A percentile compares a stretch with the other conserved stretches of the same genome.
phyloP scores from a whole-genome alignment of 2,797 vertebrate species.

The Danio jaintianensis region DNA sequence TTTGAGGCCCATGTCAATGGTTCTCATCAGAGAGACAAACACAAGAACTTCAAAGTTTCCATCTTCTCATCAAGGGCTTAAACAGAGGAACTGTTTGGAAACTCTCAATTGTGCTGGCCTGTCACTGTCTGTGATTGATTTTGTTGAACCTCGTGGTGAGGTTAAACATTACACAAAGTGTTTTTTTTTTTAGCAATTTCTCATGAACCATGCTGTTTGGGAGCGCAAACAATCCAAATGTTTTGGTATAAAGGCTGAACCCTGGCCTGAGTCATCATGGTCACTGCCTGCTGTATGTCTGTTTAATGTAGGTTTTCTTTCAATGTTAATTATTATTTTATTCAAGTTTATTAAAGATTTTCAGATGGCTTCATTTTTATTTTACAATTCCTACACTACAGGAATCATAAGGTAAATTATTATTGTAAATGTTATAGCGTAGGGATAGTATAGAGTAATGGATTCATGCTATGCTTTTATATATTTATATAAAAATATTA shows the following conservation, averaged over 20 bases:
- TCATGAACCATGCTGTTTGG: background rate
- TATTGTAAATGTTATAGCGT: too few relatives aligned
- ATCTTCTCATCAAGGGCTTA: constrained; percentile 30
- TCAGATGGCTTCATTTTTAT: too few relatives aligned
- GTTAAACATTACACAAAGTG: background rate
- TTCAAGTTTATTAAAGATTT: too few relatives aligned
- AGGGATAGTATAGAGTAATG: too few relatives aligned
- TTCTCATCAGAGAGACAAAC: constrained; percentile 45
- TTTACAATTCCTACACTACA: too few relatives aligned
- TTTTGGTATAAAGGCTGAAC: constrained; percentile 5
- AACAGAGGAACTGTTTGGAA: constrained; percentile 28
- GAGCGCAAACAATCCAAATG: background rate
- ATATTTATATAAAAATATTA: too few relatives aligned
- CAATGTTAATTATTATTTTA: too few relatives aligned
- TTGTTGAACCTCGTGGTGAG: constrained; percentile 10
- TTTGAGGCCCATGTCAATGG: constrained; percentile 58
- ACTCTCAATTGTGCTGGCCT: constrained; percentile 12
- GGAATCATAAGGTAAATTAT: too few relatives aligned
- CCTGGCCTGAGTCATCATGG: background rate
- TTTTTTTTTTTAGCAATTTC: background rate
- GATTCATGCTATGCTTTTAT: too few relatives aligned
- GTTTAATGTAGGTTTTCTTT: background rate
- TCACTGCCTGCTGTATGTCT: background rate
- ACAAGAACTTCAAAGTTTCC: constrained; percentile 35
- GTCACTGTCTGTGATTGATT: constrained; percentile 57